phyloP scores from a whole-genome alignment of 2,888 invertebrate genomes.

The Diaphora mendica region DNA sequence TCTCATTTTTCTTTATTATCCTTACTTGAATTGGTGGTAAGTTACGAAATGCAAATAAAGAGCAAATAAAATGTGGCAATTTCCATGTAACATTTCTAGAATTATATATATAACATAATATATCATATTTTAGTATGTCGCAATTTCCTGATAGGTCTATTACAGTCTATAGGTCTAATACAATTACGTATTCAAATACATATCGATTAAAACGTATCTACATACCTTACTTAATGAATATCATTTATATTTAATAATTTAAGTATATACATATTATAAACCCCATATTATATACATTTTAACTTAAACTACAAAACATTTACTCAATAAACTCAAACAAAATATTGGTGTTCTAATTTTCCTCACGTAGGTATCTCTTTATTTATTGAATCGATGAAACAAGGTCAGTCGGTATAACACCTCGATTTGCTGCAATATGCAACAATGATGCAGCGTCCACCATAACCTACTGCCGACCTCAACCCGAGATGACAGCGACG shows the following conservation, averaged over 20 bases:
- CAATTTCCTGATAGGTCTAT: slow-evolving; percentile 27
- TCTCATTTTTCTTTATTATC: not conserved
- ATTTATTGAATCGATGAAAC: slow-evolving; percentile 24
- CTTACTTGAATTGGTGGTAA: not conserved
- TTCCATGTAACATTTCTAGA: slow-evolving; percentile 17
- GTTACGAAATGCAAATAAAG: not conserved
- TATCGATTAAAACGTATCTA: slow-evolving; percentile 20
- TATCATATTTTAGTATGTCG: slow-evolving; percentile 13
- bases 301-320: slow-evolving; percentile 19
- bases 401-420: slow-evolving; percentile 44
- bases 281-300: slow-evolving; percentile 14
- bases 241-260: slow-evolving; percentile 19
- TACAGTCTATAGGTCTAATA: too few relatives aligned
- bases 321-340: not conserved
- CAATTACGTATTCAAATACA: slow-evolving; percentile 32
- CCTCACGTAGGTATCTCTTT: slow-evolving; percentile 15
- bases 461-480: slow-evolving; percentile 55
- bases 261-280: slow-evolving; percentile 8
- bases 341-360: slow-evolving; percentile 27
- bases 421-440: slow-evolving; percentile 33
- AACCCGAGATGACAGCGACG: slow-evolving; percentile 56
- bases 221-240: slow-evolving; percentile 11
- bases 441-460: slow-evolving; percentile 45
- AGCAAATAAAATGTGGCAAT: not conserved
- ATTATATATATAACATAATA: slow-evolving; percentile 13